These are phyloP conservation scores for Melanostoma scalare DNA, from an alignment of 2,888 invertebrate genomes.

Conservation along the genomic window DNA sequence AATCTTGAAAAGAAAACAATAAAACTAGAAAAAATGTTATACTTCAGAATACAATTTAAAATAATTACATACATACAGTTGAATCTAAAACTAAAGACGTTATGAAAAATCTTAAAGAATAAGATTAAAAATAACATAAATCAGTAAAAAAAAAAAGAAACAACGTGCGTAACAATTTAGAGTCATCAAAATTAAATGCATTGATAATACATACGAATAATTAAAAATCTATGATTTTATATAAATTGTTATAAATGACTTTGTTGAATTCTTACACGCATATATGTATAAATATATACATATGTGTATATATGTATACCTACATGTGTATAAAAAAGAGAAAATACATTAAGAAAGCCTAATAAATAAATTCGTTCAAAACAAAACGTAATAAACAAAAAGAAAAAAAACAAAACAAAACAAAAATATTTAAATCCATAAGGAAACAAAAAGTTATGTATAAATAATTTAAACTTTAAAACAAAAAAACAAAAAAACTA, in stretches of 20 bases:
- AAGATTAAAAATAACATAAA: conserved; percentile 30
- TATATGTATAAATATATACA: conserved; percentile 37
- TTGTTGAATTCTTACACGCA: conserved; percentile 29
- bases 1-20: conserved; percentile 73
- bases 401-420: conserved; percentile 45
- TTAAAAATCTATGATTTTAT: conserved; percentile 11
- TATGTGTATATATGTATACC: too few relatives aligned
- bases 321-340: conserved; percentile 1
- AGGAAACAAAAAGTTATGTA: conserved; percentile 30
- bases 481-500: conserved; percentile 11
- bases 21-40: conserved; percentile 62
- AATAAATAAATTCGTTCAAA: conserved; percentile 64
- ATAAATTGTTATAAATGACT: conserved; percentile 61
- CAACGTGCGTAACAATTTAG: conserved; percentile 50
- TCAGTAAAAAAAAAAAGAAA: background rate
- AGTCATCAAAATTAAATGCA: conserved; percentile 44
- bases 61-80: conserved; percentile 64
- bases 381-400: conserved; percentile 36
- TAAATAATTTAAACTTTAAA: conserved; percentile 41
- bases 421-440: background rate
- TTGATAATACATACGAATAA: conserved; percentile 64
- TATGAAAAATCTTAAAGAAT: conserved; percentile 31
- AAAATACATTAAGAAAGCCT: conserved; percentile 54
- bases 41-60: conserved; percentile 66
- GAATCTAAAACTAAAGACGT: conserved; percentile 39